These are phyloP conservation scores for Drosophila nr. fundita DNA, from an alignment of 2,888 invertebrate species.

Conservation along the genomic window DNA sequence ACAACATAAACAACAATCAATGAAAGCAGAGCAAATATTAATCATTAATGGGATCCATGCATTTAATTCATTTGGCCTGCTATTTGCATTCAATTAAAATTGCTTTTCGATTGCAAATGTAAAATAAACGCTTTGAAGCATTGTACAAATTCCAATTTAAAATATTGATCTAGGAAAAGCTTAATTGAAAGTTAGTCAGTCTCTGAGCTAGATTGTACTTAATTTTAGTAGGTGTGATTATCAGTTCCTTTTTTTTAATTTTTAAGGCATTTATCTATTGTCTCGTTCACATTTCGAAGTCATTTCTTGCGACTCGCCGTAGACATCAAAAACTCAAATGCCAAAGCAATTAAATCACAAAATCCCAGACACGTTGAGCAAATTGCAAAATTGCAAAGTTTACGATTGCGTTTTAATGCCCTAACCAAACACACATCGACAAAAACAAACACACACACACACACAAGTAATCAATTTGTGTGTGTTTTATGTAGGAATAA, in stretches of 20 bases:
- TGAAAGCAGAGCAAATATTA: slow-evolving; percentile 25
- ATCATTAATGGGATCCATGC: slow-evolving; percentile 36
- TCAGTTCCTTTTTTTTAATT: not conserved
- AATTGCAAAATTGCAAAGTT: slow-evolving; percentile 14
- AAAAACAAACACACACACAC: not conserved
- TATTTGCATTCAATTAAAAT: slow-evolving; percentile 44
- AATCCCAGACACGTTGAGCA: slow-evolving; percentile 24
- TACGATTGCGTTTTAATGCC: slow-evolving; percentile 31
- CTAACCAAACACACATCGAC: slow-evolving; percentile 12
- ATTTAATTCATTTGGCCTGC: slow-evolving; percentile 32
- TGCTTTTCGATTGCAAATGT: slow-evolving; percentile 15
- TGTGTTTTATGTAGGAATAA: not conserved
- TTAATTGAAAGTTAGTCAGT: not conserved
- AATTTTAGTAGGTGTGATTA: not conserved
- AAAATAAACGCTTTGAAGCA: not conserved
- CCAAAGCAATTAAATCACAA: slow-evolving; percentile 47
- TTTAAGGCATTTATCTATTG: not conserved
- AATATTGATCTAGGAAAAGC: not conserved
- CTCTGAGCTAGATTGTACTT: not conserved
- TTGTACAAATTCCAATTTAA: not conserved
- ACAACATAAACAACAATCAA: slow-evolving; percentile 12
- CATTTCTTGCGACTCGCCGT: slow-evolving; percentile 5
- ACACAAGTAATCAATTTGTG: not conserved
- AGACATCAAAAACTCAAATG: slow-evolving; percentile 29
- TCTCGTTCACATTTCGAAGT: slow-evolving; percentile 12